phyloP scores from a whole-genome alignment of 2,888 invertebrate genomes.

The Cataglyphis cursor region DNA sequence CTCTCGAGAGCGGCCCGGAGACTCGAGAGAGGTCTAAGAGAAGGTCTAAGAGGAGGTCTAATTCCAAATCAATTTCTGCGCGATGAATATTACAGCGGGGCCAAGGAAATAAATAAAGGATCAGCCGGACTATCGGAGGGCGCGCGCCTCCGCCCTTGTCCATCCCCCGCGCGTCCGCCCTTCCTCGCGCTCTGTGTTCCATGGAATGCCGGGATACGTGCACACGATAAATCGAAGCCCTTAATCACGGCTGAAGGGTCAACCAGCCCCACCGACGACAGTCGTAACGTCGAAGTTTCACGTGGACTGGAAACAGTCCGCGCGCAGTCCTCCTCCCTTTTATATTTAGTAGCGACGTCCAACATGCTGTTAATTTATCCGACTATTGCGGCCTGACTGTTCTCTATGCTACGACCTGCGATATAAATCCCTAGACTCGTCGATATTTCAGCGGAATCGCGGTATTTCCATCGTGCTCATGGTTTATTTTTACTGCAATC shows the following conservation, averaged over 20 bases:
- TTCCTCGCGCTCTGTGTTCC: conserved; percentile 33
- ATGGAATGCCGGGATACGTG: conserved; percentile 52
- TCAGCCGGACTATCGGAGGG: conserved; percentile 73
- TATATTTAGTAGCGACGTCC: conserved; percentile 78
- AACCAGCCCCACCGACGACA: conserved; percentile 63
- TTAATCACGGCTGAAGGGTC: conserved; percentile 77
- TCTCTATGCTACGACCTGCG: conserved; percentile 52
- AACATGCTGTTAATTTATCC: conserved; percentile 77
- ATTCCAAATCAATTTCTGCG: conserved; percentile 85
- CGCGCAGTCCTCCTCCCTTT: conserved; percentile 70
- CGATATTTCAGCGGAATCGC: conserved; percentile 74
- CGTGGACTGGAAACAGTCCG: conserved; percentile 47
- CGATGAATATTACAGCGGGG: conserved; percentile 85
- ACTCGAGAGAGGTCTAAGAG: conserved; percentile 75
- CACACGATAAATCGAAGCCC: conserved; percentile 77
- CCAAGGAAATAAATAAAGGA: conserved; percentile 83
- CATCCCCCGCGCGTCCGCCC: conserved; percentile 6
- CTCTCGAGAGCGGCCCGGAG: conserved; percentile 62
- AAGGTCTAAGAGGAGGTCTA: conserved; percentile 74
- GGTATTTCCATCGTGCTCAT: conserved; percentile 60
- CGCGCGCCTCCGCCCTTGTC: conserved; percentile 44
- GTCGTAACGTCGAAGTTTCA: conserved; percentile 63
- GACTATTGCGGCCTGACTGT: conserved; percentile 51
- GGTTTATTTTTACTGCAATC: conserved; percentile 54
- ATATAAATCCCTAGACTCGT: conserved; percentile 74